Conservation (phyloP, 2,888 invertebrate genomes). For the Oxystoma pomonae region DNA sequence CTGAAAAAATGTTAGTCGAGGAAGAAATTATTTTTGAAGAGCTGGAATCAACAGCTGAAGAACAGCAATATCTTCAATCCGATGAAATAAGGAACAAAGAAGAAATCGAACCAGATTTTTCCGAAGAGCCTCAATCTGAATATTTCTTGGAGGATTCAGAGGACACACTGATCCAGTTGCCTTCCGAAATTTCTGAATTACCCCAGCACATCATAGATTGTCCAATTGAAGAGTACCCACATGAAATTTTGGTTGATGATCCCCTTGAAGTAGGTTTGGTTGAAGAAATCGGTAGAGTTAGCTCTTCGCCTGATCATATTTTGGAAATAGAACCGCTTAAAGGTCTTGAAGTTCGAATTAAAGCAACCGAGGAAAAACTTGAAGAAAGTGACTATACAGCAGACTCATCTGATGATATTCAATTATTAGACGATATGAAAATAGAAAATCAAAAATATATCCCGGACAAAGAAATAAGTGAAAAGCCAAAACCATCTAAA, state of each 20-base stretch:
- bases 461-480: background rate
- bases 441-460: background rate
- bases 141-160: background rate
- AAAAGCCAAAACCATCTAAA: background rate
- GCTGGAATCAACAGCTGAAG: background rate
- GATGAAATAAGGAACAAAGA: background rate
- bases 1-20: background rate
- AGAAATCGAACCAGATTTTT: background rate
- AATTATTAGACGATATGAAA: background rate
- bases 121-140: background rate
- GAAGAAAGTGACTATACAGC: conserved; percentile 1
- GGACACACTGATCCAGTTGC: background rate
- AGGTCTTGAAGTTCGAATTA: conserved; percentile 2
- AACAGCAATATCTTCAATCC: background rate
- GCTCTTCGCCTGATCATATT: conserved; percentile 22
- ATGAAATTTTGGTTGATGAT: background rate
- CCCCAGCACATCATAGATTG: background rate
- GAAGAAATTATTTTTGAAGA: background rate
- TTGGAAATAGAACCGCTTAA: background rate
- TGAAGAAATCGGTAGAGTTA: conserved; percentile 18
- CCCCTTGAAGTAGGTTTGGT: background rate
- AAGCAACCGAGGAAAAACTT: background rate
- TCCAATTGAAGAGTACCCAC: background rate
- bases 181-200: background rate
- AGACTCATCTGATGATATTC: no score